Evolutionary conservation across 2,797 vertebrate species (phyloP).

Genomic region (Malurus leucopterus): DNA sequence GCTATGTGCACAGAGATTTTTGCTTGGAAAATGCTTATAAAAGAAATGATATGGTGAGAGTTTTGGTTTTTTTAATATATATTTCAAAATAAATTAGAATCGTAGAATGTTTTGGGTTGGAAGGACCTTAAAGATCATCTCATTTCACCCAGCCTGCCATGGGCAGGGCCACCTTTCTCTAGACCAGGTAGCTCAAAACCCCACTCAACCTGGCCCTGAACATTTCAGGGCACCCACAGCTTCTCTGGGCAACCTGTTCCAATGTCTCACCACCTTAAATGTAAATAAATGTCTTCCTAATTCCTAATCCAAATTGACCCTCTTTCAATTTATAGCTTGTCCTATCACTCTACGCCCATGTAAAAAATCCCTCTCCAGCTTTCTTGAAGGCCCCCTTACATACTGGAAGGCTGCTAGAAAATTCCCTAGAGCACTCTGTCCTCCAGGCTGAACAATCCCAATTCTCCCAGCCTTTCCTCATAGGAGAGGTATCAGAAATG

Average conservation of each 20-base stretch:
- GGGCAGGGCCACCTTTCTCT: accelerated
- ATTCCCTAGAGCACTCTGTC: background rate
- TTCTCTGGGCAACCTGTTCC: background rate
- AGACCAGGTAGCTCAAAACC: background rate
- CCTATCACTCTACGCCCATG: background rate
- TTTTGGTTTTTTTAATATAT: accelerated
- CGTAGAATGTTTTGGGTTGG: background rate
- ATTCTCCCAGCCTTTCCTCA: background rate
- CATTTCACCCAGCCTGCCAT: background rate
- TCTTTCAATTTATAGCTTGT: background rate
- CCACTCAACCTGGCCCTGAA: background rate
- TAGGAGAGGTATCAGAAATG: background rate
- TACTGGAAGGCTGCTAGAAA: background rate
- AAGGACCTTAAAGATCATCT: background rate
- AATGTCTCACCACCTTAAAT: background rate
- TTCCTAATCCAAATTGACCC: background rate
- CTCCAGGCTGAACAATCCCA: background rate
- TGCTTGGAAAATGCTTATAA: background rate
- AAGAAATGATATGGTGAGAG: background rate
- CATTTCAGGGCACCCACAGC: background rate
- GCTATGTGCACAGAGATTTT: background rate
- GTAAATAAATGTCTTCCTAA: background rate
- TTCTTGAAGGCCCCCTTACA: background rate
- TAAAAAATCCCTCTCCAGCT: background rate
- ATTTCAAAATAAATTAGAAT: background rate